Conservation (phyloP, 2,888 invertebrate species). For the Archaeoteleia sp. region DNA sequence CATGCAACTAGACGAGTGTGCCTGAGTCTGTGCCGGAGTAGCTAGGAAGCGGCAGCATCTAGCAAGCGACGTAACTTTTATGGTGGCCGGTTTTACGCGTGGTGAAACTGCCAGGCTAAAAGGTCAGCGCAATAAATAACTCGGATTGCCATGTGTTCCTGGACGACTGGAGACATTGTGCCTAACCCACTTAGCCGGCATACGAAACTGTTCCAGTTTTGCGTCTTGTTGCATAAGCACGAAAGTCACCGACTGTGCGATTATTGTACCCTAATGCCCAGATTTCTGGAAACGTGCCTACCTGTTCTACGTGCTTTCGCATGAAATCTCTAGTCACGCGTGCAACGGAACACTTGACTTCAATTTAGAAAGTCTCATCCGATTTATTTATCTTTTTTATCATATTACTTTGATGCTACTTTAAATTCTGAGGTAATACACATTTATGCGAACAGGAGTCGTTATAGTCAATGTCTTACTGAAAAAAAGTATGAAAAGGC, state of each 20-base stretch:
- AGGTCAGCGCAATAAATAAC: constrained; percentile 73
- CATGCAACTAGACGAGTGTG: constrained; percentile 56
- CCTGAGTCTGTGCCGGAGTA: constrained; percentile 51
- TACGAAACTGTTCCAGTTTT: constrained; percentile 54
- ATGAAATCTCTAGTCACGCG: constrained; percentile 44
- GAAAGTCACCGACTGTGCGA: constrained; percentile 35
- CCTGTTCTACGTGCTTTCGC: constrained; percentile 20
- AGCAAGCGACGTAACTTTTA: constrained; percentile 60
- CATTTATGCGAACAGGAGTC: constrained; percentile 18
- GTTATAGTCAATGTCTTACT: constrained; percentile 6
- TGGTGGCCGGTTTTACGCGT: constrained; percentile 62
- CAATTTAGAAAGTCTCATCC: constrained; percentile 35
- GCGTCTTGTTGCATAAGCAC: constrained; percentile 51
- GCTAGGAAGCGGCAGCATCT: constrained; percentile 35
- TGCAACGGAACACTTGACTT: constrained; percentile 7
- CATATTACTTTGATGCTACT: constrained; percentile 31
- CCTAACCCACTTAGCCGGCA: constrained; percentile 46
- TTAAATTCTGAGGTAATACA: constrained; percentile 20
- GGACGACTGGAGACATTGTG: constrained; percentile 58
- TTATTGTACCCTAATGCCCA: constrained; percentile 37
- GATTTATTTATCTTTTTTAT: constrained; percentile 21
- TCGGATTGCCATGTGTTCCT: constrained; percentile 63
- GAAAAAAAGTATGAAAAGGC: no score
- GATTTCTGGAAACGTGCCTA: constrained; percentile 48
- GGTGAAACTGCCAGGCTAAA: constrained; percentile 69